Conservation (phyloP, 2,797 vertebrate species). For the Euthynnus affinis region DNA sequence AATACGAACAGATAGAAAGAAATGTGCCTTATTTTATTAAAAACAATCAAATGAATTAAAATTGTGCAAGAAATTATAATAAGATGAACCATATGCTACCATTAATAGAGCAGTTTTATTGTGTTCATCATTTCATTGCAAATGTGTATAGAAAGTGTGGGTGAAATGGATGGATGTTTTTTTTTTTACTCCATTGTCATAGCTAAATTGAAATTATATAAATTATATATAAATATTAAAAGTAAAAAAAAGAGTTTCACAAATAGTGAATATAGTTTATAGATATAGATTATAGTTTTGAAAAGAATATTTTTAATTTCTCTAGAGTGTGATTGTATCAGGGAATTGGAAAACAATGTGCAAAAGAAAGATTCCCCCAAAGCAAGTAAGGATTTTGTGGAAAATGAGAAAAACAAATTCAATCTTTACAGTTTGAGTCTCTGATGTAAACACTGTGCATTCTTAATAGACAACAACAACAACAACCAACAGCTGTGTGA, state of each 20-base stretch:
- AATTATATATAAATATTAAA: too few relatives aligned
- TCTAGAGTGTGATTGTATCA: neutral
- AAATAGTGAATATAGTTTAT: too few relatives aligned
- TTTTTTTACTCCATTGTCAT: neutral
- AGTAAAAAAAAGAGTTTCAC: neutral
- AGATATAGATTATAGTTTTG: too few relatives aligned
- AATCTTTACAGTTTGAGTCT: neutral
- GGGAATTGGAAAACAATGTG: neutral
- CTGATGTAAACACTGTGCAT: neutral
- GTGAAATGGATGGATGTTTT: neutral
- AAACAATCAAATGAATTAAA: too few relatives aligned
- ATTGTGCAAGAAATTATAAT: too few relatives aligned
- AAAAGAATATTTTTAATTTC: neutral
- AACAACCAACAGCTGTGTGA: conserved; percentile 32
- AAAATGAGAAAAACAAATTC: neutral
- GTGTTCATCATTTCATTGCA: neutral
- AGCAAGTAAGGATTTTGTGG: too few relatives aligned
- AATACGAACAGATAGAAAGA: too few relatives aligned
- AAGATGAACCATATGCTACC: too few relatives aligned
- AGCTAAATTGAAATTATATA: neutral
- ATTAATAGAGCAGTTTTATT: too few relatives aligned
- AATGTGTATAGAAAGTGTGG: neutral
- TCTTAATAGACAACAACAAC: neutral
- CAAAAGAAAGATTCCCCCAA: neutral
- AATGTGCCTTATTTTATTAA: too few relatives aligned